Conservation (phyloP, 2,113 vertebrate species). For the Tauraco erythrolophus region DNA sequence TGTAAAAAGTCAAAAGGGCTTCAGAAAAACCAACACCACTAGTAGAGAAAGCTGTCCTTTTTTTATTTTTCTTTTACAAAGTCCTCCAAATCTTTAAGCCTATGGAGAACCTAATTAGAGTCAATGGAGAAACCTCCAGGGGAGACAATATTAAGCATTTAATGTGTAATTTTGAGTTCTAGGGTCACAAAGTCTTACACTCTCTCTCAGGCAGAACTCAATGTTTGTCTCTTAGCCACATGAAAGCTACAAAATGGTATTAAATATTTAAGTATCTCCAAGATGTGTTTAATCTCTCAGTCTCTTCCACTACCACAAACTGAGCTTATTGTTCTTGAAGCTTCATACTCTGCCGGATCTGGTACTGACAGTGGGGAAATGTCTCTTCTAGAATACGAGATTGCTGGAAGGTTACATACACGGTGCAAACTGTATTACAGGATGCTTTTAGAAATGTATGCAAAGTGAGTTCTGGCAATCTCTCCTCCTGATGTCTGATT, state of each 20-base stretch:
- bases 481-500: background rate
- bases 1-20: background rate
- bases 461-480: background rate
- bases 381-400: background rate
- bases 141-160: constrained; percentile 63
- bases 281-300: constrained; percentile 66
- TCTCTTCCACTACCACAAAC: constrained; percentile 12
- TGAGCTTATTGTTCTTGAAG: constrained; percentile 57
- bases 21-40: constrained; percentile 17
- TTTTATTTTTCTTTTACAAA: constrained; percentile 47
- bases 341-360: constrained; percentile 22
- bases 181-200: constrained; percentile 68
- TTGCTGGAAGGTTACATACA: background rate
- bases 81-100: constrained; percentile 53
- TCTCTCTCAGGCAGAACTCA: constrained; percentile 67
- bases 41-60: background rate
- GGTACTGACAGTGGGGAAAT: constrained; percentile 6
- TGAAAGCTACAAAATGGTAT: constrained; percentile 14
- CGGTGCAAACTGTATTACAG: background rate
- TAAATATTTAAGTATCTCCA: constrained; percentile 60
- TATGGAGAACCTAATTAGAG: constrained; percentile 70
- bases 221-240: constrained; percentile 59
- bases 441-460: background rate
- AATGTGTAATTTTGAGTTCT: constrained; percentile 67
- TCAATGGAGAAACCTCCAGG: constrained; percentile 65